These are phyloP conservation scores for Ditula angustiorana DNA, from an alignment of 2,888 invertebrate genomes.

Conservation along the genomic window DNA sequence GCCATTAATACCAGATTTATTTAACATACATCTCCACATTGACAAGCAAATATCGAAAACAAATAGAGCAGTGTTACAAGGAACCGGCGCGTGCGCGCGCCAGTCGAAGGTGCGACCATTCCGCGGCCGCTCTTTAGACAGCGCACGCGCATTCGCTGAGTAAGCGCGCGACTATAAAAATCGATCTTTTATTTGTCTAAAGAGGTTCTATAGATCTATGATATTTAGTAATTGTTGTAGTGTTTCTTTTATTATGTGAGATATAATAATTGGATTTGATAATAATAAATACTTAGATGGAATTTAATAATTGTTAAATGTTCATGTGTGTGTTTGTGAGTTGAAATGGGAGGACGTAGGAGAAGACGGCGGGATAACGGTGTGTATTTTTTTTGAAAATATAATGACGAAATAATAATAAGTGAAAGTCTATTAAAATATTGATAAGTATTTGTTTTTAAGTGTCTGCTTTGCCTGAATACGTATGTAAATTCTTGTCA, in stretches of 20 bases:
- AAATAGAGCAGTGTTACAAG: neutral
- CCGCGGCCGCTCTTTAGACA: neutral
- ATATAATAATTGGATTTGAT: too few species aligned
- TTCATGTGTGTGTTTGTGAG: neutral
- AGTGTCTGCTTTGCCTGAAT: too few species aligned
- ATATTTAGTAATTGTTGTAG: too few species aligned
- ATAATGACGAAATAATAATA: too few species aligned
- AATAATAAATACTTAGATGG: too few species aligned
- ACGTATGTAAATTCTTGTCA: too few species aligned
- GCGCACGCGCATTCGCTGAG: neutral
- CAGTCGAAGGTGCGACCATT: neutral
- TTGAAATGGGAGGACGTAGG: conserved; percentile 7
- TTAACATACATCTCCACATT: neutral
- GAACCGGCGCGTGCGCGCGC: neutral
- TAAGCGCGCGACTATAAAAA: neutral
- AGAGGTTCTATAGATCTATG: too few species aligned
- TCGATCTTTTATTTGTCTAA: neutral
- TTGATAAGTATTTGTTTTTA: too few species aligned
- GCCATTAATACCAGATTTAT: neutral
- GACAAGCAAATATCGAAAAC: neutral
- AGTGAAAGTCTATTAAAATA: too few species aligned
- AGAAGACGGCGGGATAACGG: conserved; percentile 19
- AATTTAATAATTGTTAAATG: neutral
- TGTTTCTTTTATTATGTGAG: too few species aligned
- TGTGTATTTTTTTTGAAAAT: neutral